phyloP scores from a whole-genome alignment of 2,797 vertebrate species.

The Pangasius sanitwongsei region DNA sequence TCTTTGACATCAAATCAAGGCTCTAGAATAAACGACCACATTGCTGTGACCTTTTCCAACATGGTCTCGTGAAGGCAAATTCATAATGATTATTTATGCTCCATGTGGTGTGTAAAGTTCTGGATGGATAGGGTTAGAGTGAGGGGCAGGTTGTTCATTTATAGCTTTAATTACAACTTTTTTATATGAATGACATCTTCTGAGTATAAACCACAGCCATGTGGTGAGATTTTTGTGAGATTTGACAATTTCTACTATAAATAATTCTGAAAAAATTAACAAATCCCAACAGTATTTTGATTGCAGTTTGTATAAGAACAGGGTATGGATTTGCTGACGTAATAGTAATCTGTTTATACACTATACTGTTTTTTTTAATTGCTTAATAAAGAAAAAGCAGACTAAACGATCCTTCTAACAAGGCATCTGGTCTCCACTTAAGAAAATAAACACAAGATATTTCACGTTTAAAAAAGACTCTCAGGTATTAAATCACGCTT shows the following conservation, averaged over 20 bases:
- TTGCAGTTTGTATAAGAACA: neutral
- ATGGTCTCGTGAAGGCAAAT: neutral
- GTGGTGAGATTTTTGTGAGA: neutral
- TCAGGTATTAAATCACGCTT: neutral
- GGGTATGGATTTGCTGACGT: neutral
- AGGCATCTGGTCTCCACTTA: neutral
- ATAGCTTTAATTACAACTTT: neutral
- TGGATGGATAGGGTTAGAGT: neutral
- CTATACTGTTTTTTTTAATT: too few relatives aligned
- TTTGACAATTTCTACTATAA: neutral
- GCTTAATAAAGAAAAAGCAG: neutral
- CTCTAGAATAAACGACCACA: neutral
- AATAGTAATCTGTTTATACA: neutral
- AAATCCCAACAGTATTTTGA: neutral
- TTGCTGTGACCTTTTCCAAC: neutral
- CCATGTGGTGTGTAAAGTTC: neutral
- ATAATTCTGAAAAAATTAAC: neutral
- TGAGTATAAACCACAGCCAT: neutral
- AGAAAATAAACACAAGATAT: too few relatives aligned
- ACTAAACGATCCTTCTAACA: neutral
- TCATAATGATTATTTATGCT: neutral
- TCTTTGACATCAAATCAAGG: neutral
- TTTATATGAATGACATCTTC: neutral
- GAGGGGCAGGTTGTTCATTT: too few relatives aligned
- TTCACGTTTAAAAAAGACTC: too few relatives aligned